phyloP scores from a whole-genome alignment of 2,888 invertebrate species.

The Apomyelois bistriatella region DNA sequence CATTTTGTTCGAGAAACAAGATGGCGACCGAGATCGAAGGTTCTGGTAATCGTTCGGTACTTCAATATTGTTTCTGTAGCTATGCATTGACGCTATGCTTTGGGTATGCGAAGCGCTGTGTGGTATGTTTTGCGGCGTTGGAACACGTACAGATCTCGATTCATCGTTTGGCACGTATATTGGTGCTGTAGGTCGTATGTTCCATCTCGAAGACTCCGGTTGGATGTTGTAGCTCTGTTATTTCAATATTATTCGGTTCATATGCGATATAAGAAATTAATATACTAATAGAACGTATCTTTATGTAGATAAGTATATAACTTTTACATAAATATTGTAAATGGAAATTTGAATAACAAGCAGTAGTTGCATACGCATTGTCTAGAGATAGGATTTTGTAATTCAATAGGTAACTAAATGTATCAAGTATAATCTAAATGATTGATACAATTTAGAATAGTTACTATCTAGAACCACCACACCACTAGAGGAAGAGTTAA shows the following conservation, averaged over 20 bases:
- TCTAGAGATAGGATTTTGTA: slow-evolving; percentile 70
- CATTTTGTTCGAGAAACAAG: slow-evolving; percentile 78
- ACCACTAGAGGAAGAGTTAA: slow-evolving; percentile 51
- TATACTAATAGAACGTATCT: slow-evolving; percentile 10
- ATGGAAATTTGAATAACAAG: slow-evolving; percentile 18
- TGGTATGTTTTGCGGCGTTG: slow-evolving; percentile 68
- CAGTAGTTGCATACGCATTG: slow-evolving; percentile 37
- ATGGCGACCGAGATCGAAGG: slow-evolving; percentile 74
- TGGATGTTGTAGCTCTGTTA: slow-evolving; percentile 76
- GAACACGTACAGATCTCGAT: slow-evolving; percentile 52
- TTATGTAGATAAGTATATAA: slow-evolving; percentile 21
- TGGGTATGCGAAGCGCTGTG: slow-evolving; percentile 74
- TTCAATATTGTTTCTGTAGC: slow-evolving; percentile 74
- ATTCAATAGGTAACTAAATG: slow-evolving; percentile 32
- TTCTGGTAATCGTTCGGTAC: slow-evolving; percentile 75
- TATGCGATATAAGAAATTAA: slow-evolving; percentile 12
- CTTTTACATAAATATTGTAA: slow-evolving; percentile 5
- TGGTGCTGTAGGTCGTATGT: slow-evolving; percentile 73
- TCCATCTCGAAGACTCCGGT: slow-evolving; percentile 68
- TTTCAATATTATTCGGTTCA: slow-evolving; percentile 11
- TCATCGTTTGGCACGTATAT: slow-evolving; percentile 72
- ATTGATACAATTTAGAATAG: slow-evolving; percentile 38
- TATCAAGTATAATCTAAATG: slow-evolving; percentile 27
- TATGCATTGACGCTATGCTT: slow-evolving; percentile 77
- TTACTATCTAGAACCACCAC: slow-evolving; percentile 59